phyloP scores from a whole-genome alignment of 2,888 invertebrate genomes.

The Octonoba sinensis region DNA sequence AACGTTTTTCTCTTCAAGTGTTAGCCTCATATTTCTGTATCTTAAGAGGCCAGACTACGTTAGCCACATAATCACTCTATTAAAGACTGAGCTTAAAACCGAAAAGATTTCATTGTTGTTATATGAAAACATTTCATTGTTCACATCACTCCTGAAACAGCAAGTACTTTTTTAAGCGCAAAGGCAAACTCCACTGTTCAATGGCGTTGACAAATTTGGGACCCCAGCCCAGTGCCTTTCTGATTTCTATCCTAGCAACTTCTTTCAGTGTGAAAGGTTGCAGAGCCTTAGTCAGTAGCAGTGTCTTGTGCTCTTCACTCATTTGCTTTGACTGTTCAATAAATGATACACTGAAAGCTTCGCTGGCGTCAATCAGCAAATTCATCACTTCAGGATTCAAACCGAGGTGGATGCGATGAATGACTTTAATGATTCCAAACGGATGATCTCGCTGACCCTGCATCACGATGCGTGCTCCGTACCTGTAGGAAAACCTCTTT shows the following conservation, averaged over 20 bases:
- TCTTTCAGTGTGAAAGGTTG: constrained; percentile 79
- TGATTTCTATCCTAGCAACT: constrained; percentile 77
- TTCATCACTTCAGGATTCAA: constrained; percentile 74
- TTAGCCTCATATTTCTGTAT: too few species aligned
- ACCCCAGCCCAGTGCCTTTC: constrained; percentile 75
- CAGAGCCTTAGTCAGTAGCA: constrained; percentile 78
- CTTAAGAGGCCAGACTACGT: too few species aligned
- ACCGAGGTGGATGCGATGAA: constrained; percentile 77
- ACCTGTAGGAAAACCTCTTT: constrained; percentile 69
- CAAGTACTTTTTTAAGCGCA: constrained; percentile 78
- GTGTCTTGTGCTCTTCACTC: constrained; percentile 78
- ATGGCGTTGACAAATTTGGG: constrained; percentile 69
- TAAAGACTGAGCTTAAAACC: too few species aligned
- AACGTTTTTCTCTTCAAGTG: too few species aligned
- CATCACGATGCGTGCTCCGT: constrained; percentile 78
- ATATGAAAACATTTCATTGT: too few species aligned
- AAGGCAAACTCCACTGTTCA: constrained; percentile 77
- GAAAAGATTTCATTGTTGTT: too few species aligned
- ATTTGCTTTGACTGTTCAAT: constrained; percentile 80
- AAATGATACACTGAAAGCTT: constrained; percentile 84
- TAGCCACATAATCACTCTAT: too few species aligned
- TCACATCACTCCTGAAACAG: constrained; percentile 78
- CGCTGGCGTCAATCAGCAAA: constrained; percentile 80
- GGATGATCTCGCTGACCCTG: constrained; percentile 87
- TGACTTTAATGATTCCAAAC: constrained; percentile 84